Evolutionary conservation across 2,113 vertebrate genomes (phyloP), one percentile per base, ranked within the genome.

Genomic region (Calonectris borealis): DNA sequence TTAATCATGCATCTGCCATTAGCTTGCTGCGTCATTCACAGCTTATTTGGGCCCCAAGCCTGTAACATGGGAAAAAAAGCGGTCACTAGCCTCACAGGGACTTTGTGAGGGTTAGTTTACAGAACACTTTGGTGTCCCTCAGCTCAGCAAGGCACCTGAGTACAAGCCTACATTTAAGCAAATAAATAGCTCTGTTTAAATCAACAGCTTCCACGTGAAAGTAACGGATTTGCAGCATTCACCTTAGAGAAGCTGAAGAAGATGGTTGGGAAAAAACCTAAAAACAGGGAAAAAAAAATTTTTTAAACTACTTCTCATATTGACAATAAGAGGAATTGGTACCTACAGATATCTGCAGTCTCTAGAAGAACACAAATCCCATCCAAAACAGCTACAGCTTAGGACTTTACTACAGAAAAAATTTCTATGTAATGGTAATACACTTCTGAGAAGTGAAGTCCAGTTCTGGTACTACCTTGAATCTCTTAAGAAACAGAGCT

Each of bases 101-200:
- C 16, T 52, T 24, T 62, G 32, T 62, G 42, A 85, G 17, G 13
- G 27, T 69, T 65, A 69, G 32, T 83, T 90, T 77, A 80, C 62
- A 83, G 71, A 88, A 94, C 3, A 0, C 15, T 85, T 79, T 11
- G 17, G 62, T 70, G 58, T 90, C 64, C 58, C 54, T 79, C 46
- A 85, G 24, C 29, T 94, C 71, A 88, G 61, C 5, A 0, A 82
- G 38, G 32, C 27, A 58, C 85, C 62, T 14, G 26, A 77, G 68
- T 18, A 92, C 13, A 75, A 76, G 65, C 6, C 55, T 44, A 88
- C 51, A 86, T 96, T 60, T 69, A 88, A 86, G 60, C 22, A 95
- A 91, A 93, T 78, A 90, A 95, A 96, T 54, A 95, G 18, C 16
- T 77, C 58, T 20, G 46, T 29, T 94, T 51, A 94, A 71, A 62